Conservation (phyloP, 2,113 vertebrate species). For the Cyphomyrus plagiostoma region DNA sequence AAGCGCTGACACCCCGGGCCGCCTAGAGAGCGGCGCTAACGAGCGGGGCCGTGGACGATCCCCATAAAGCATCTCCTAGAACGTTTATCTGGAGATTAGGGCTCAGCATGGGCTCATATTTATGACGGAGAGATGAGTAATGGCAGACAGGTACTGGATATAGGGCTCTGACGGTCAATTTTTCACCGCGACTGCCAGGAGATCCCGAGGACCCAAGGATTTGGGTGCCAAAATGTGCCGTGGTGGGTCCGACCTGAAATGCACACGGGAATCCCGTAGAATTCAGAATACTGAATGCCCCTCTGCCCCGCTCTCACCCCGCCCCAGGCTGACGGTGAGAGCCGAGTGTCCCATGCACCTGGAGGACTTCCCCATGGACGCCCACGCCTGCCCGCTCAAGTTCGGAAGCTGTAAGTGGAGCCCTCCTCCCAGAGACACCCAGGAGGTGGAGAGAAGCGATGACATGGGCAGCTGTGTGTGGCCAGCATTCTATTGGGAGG, state of each 20-base stretch:
- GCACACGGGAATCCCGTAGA: neutral
- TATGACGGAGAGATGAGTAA: conserved; percentile 57
- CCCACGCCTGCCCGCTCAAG: conserved; percentile 71
- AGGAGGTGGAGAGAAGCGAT: neutral
- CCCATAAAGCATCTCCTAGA: conserved; percentile 47
- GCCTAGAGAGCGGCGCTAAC: conserved; percentile 18
- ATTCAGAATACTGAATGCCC: neutral
- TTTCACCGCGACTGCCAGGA: conserved; percentile 48
- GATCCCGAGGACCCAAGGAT: neutral
- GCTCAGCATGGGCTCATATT: conserved; percentile 34
- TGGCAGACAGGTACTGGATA: conserved; percentile 50
- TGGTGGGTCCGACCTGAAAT: neutral
- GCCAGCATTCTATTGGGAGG: neutral
- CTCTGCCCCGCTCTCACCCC: neutral
- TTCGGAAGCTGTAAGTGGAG: conserved; percentile 71
- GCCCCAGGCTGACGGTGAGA: conserved; percentile 63
- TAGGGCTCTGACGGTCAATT: conserved; percentile 40
- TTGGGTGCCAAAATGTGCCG: neutral
- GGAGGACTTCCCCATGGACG: conserved; percentile 74
- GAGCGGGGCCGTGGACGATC: conserved; percentile 20
- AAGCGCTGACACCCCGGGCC: conserved; percentile 11
- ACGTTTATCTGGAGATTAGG: conserved; percentile 48
- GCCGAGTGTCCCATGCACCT: conserved; percentile 74
- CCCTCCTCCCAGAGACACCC: neutral
- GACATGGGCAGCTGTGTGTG: neutral